phyloP scores from a whole-genome alignment of 2,888 invertebrate species.

The Ormyrus thymus region DNA sequence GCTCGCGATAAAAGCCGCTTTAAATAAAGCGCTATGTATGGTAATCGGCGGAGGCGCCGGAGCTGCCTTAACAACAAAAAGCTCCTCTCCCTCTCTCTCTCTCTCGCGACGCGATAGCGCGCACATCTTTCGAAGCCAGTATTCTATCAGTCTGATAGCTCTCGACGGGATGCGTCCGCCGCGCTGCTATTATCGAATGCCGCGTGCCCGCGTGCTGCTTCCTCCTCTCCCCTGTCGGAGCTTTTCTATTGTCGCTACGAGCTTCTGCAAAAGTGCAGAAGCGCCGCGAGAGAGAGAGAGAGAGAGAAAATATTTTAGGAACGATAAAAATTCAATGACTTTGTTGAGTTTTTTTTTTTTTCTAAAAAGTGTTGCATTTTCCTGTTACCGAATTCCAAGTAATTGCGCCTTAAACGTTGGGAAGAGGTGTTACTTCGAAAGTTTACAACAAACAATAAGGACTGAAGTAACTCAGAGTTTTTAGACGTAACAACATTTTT shows the following conservation, averaged over 20 bases:
- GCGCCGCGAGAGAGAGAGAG: no score
- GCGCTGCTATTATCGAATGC: constrained; percentile 65
- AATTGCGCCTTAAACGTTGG: no score
- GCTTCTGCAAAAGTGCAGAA: no score
- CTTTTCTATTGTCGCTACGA: not conserved
- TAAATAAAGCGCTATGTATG: constrained; percentile 68
- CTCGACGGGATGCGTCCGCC: constrained; percentile 65
- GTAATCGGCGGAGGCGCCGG: constrained; percentile 60
- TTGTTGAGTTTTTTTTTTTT: no score
- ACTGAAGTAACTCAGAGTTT: no score
- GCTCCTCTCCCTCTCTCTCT: not conserved
- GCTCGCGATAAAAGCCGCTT: constrained; percentile 66
- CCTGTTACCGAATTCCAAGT: no score
- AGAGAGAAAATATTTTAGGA: no score
- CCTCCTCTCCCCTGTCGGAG: not conserved
- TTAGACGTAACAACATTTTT: no score
- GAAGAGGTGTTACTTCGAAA: no score
- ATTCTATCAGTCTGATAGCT: constrained; percentile 71
- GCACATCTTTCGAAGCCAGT: constrained; percentile 57
- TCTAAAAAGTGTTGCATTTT: no score
- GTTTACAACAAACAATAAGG: no score
- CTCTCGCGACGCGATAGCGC: constrained; percentile 7
- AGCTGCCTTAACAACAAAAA: constrained; percentile 36
- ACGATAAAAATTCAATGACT: no score
- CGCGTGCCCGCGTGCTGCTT: not conserved